Conservation (phyloP, 2,888 invertebrate genomes). For the Dryomyza anilis region DNA sequence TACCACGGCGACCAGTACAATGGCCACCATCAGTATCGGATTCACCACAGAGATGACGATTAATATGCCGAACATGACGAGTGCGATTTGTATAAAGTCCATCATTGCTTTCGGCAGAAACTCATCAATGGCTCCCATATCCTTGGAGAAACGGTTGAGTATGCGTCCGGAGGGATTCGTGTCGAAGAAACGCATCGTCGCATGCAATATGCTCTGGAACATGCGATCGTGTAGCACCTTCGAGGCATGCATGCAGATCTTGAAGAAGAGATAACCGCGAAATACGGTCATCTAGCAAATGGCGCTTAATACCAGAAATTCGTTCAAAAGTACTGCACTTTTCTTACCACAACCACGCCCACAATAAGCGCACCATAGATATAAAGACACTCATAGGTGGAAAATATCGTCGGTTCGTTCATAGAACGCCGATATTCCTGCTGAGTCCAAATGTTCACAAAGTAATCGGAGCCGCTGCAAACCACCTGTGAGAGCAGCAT, state of each 20-base stretch:
- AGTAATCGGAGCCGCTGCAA: conserved; percentile 68
- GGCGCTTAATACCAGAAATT: background rate
- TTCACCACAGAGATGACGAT: conserved; percentile 75
- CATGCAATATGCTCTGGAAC: conserved; percentile 77
- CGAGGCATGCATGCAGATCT: conserved; percentile 77
- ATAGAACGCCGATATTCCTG: conserved; percentile 55
- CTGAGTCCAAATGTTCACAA: conserved; percentile 67
- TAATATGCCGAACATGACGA: conserved; percentile 75
- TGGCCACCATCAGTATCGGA: conserved; percentile 70
- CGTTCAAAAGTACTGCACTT: conserved; percentile 22
- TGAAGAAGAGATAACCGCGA: conserved; percentile 73
- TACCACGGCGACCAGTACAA: conserved; percentile 67
- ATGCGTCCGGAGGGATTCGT: conserved; percentile 79
- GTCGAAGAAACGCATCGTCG: conserved; percentile 86
- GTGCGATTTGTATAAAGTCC: conserved; percentile 64
- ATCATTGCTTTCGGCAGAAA: conserved; percentile 64
- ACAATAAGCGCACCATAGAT: conserved; percentile 58
- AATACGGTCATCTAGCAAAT: conserved; percentile 62
- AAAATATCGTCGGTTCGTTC: conserved; percentile 50
- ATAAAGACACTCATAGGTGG: conserved; percentile 56
- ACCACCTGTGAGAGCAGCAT: conserved; percentile 65
- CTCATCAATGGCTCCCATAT: conserved; percentile 70
- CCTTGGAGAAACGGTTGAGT: conserved; percentile 78
- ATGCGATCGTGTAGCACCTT: conserved; percentile 80
- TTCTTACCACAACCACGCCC: conserved; percentile 55